Evolutionary conservation across 2,888 invertebrate genomes (phyloP), one percentile per base, ranked within the genome.

Genomic region (Gari tellinella): DNA sequence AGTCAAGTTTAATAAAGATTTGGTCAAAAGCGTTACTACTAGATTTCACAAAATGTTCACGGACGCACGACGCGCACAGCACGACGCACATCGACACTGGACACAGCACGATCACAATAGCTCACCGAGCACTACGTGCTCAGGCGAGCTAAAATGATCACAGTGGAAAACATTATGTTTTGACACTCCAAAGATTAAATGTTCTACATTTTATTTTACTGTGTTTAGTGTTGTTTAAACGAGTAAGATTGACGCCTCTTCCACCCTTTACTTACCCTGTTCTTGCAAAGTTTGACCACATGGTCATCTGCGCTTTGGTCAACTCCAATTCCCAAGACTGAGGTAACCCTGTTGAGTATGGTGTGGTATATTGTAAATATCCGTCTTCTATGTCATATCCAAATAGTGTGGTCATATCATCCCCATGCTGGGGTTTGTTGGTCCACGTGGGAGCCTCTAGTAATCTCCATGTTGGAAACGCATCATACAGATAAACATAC

Each of bases 221-320:
- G n/a, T n/a, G n/a, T n/a, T n/a, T n/a, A n/a, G n/a, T n/a, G n/a
- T n/a, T n/a, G n/a, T n/a, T n/a, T n/a, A 19, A 45, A 4, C 45
- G 31, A 43, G 19, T 5, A 15, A 43, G 26, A 17, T 31, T 2
- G 10, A 21, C 25, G 12, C 2, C 26, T 37, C 26, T 5, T 10
- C 15, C 14, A 17, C n/a, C n/a, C 37, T 5, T 31, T n/a, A 21
- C 57, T 75, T 94, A 98, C 98, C 98, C 97, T 80, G 96, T 95
- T 93, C 96, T 95, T 49, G 97, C 97, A 91, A 98, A 98, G 92
- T 97, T 98, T 0, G 97, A 95, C 97, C 97, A 97, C 92, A 97
- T 97, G 90, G 95, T 94, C 97, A 98, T 97, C 92, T 97, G 95
- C 76, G 95, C 94, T 90, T 94, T 95, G 89, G 96, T 96, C 81